Evolutionary conservation across 2,113 vertebrate genomes (phyloP), one percentile per base, ranked within the genome.

Genomic region (Grantiella picta): DNA sequence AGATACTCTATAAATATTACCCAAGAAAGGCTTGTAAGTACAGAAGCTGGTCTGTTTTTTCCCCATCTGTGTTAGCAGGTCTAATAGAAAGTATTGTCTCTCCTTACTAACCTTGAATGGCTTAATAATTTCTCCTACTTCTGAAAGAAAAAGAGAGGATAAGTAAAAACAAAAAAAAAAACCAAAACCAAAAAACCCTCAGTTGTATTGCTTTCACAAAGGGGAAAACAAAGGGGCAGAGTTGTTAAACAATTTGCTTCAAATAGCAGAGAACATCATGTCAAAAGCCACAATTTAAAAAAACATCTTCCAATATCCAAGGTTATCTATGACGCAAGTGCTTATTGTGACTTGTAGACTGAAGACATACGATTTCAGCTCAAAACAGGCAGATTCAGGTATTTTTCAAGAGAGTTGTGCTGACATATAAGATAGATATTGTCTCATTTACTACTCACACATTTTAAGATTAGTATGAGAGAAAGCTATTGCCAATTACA

Each of bases 281-380:
- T 72, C 79, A 86, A 90, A 91, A 80, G 44, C n/a, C 38, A 33
- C 29, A 14, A 66, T 66, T 90, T 47, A 60, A 88, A 80, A 82
- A 60, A 65, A 76, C 44, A 36, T 61, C 42, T 86, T 93, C 59
- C 47, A 94, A 35, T 56, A 94, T 20, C 42, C 75, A 90, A 61
- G 57, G 91, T 93, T 80, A 82, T 73, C 38, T 49, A 25, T 13
- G 31, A 93, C 3, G 14, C 29, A 52, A 72, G 54, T 29, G 16
- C 45, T 79, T 63, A 65, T 42, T 54, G 22, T 14, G 42, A 83
- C 68, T 82, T 50, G 28, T 16, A 80, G 31, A 72, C 45, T n/a
- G 19, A 89, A 68, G 73, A 76, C 22, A 45, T 38, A 61, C 3
- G 53, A n/a, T 60, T 72, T 80, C 63, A 66, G 20, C 47, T 72